These are phyloP conservation scores for Phalacrocorax pelagicus DNA, from an alignment of 2,113 vertebrate species.

Conservation along the genomic window DNA sequence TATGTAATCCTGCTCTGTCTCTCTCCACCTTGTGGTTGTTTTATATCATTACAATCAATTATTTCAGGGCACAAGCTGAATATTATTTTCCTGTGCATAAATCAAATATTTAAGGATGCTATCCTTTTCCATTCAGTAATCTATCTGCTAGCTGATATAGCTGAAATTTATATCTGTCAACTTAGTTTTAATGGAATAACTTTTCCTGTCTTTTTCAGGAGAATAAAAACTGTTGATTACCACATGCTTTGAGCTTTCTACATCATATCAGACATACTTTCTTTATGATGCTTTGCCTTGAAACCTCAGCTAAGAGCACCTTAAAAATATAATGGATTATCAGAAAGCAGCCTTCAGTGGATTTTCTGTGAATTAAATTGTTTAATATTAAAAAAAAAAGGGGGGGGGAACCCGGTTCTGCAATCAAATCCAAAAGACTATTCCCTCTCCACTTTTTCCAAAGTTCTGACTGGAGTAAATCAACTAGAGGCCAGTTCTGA, in stretches of 20 bases:
- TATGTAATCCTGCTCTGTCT: not conserved
- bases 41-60: not conserved
- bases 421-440: not conserved
- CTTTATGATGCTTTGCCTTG: not conserved
- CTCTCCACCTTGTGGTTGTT: slow-evolving; percentile 22
- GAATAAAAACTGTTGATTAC: not conserved
- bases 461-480: not conserved
- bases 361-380: not conserved
- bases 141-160: not conserved
- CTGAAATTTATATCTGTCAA: not conserved
- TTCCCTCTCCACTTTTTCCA: not conserved
- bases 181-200: not conserved
- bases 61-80: not conserved
- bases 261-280: not conserved
- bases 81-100: not conserved
- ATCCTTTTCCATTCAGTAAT: not conserved
- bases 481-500: not conserved
- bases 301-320: not conserved
- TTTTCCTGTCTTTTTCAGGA: not conserved
- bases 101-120: not conserved
- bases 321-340: not conserved
- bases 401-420: fast-evolving
- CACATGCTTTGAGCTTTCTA: not conserved
- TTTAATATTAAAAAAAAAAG: not conserved
- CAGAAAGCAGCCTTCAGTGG: not conserved